Conservation (phyloP, 1,140 invertebrate species). For the Chlorops oryzae region DNA sequence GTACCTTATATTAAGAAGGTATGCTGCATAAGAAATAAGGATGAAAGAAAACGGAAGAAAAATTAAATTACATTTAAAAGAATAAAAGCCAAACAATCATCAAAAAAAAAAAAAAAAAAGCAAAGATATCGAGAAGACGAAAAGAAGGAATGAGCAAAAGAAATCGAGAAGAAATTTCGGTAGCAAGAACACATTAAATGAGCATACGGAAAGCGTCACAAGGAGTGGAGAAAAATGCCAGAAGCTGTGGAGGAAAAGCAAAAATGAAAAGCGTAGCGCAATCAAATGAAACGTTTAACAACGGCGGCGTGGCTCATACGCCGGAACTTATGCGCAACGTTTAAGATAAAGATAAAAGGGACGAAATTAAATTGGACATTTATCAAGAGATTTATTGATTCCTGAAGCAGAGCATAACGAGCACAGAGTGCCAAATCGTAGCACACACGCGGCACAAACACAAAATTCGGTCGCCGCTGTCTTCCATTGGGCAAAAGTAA, state of each 20-base stretch:
- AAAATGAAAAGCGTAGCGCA: conserved; percentile 9
- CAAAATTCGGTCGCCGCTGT: too few species aligned
- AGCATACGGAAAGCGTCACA: conserved; percentile 14
- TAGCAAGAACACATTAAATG: too few species aligned
- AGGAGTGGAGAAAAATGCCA: not conserved
- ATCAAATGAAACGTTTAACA: conserved; percentile 22
- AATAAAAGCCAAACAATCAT: conserved; percentile 13
- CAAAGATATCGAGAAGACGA: not conserved
- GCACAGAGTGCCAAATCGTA: not conserved
- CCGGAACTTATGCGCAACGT: not conserved
- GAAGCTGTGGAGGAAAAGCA: not conserved
- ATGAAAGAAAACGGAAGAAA: conserved; percentile 24
- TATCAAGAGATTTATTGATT: conserved; percentile 40
- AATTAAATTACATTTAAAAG: conserved; percentile 46
- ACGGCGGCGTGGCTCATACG: conserved; percentile 17
- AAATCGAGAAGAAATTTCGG: too few species aligned
- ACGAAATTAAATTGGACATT: conserved; percentile 48
- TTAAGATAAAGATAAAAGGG: conserved; percentile 37
- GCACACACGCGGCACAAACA: too few species aligned
- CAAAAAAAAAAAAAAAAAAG: not conserved
- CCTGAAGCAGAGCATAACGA: not conserved
- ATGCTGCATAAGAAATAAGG: conserved; percentile 36
- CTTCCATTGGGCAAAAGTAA: too few species aligned
- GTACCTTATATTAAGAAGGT: too few species aligned
- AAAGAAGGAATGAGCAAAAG: too few species aligned